Base-by-base conservation (phyloP, 1,140 invertebrate species). In the Leptopilina boulardi region DNA sequence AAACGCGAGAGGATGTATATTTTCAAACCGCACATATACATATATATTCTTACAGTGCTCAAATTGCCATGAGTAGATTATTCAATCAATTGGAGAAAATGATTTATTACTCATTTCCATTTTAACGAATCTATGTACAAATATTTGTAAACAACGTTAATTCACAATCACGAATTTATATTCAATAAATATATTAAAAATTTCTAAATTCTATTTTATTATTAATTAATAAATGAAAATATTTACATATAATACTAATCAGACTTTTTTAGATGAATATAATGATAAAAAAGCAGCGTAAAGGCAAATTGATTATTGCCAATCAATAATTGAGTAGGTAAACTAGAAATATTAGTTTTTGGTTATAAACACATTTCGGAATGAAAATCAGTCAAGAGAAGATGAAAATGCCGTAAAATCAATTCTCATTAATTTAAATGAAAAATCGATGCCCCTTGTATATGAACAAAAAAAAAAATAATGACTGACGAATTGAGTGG, bases 11-110 rank as follows among this genome's bases (percentile, higher is more conserved):
- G 34, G 6, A 15, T 1, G 15, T 34, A n/a, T 30, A 30, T 66
- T 66, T 66, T 30, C 11, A 66, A 51, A 66, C 59, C 59, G 59
- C 59, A 66, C 30, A 66, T 66, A 66, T 34, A n/a, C 21, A 34
- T 66, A 30, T 3, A 38, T 38, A 8, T 6, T 38, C 26, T 5
- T 38, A 30, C 34, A 38, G 2, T 15, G 2, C 9, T 66, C 23
- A 66, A 66, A 30, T 66, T 66, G 59, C 8, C 23, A 38, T 8
- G 15, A 66, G 59, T 66, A 23, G 59, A 66, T 66, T 30, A 66
- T 34, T 66, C 59, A 23, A 66, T 30, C 59, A 66, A 66, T 66
- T 34, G 23, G 59, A 15, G 0, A 30, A 66, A 66, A 30, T 66
- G 13, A 66, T 66, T 34, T 30, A 66, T 30, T 23, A 23, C 59